Percentiles rank a stretch among this genome's conserved stretches.
phyloP scores from a whole-genome alignment of 2,797 vertebrate genomes.

The Lerista edwardsae region DNA sequence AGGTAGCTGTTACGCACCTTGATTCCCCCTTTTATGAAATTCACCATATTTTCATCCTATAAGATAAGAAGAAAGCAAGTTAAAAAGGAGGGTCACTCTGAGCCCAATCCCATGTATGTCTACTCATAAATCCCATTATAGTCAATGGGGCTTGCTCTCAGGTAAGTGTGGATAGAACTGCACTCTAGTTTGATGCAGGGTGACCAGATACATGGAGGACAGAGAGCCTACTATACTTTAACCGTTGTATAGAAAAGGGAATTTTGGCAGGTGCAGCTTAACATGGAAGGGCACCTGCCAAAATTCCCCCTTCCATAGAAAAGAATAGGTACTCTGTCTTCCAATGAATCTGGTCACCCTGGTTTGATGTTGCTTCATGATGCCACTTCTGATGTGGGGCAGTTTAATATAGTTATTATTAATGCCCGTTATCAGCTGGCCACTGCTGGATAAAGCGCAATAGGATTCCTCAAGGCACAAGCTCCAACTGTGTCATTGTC shows the following conservation, averaged over 20 bases:
- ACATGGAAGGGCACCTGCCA: too few species aligned
- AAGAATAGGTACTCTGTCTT: too few species aligned
- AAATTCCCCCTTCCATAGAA: too few species aligned
- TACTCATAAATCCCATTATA: too few species aligned
- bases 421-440: background rate
- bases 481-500: background rate
- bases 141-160: too few species aligned
- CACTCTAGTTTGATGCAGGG: background rate
- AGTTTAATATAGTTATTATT: background rate
- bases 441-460: background rate
- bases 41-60: slow-evolving; percentile 90
- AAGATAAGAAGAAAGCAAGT: background rate
- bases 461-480: background rate
- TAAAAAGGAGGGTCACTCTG: background rate
- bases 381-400: background rate
- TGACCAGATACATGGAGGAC: too few species aligned
- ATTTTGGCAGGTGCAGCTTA: too few species aligned
- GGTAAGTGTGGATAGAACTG: too few species aligned
- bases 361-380: background rate
- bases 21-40: slow-evolving; percentile 89
- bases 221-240: too few species aligned
- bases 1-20: slow-evolving; percentile 88
- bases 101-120: background rate
- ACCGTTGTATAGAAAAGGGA: too few species aligned
- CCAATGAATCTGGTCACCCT: too few species aligned